These are phyloP conservation scores for Aplysina aerophoba DNA, from an alignment of 37 sponge, comb jelly and placozoan species.

Conservation along the genomic window DNA sequence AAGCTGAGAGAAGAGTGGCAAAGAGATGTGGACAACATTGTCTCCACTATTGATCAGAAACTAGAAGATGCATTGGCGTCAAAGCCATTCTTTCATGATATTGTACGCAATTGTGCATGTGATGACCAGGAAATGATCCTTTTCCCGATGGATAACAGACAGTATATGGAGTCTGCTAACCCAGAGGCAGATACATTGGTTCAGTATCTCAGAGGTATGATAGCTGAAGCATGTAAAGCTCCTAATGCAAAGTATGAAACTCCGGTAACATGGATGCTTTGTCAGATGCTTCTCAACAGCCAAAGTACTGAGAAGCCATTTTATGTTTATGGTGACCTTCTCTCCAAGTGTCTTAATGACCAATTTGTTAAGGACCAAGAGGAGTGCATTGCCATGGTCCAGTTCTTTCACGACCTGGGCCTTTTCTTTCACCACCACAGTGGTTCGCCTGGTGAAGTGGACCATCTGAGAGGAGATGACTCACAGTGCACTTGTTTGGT, in stretches of 20 bases:
- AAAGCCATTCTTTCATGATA: not conserved
- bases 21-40: no score
- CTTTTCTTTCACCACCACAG: slow-evolving; percentile 26
- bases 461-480: slow-evolving; percentile 4
- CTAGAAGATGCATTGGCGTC: no score
- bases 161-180: no score
- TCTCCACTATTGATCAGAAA: no score
- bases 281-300: slow-evolving; percentile 4
- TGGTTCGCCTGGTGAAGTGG: slow-evolving; percentile 12
- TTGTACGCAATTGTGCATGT: not conserved
- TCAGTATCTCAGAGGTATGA: not conserved
- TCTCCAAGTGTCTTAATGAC: not conserved
- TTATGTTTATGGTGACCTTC: not conserved
- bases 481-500: slow-evolving; percentile 13
- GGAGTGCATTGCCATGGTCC: slow-evolving; percentile 21
- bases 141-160: no score
- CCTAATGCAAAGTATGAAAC: not conserved
- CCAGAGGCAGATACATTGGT: not conserved
- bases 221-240: not conserved
- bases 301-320: not conserved
- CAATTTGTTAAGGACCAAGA: not conserved
- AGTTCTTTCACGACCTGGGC: slow-evolving; percentile 16
- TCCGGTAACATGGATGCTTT: slow-evolving; percentile 4
- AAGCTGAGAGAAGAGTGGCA: not conserved
- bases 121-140: not conserved